These are phyloP conservation scores for Drosophila putrida DNA, from an alignment of 2,888 invertebrate species.

Conservation along the genomic window DNA sequence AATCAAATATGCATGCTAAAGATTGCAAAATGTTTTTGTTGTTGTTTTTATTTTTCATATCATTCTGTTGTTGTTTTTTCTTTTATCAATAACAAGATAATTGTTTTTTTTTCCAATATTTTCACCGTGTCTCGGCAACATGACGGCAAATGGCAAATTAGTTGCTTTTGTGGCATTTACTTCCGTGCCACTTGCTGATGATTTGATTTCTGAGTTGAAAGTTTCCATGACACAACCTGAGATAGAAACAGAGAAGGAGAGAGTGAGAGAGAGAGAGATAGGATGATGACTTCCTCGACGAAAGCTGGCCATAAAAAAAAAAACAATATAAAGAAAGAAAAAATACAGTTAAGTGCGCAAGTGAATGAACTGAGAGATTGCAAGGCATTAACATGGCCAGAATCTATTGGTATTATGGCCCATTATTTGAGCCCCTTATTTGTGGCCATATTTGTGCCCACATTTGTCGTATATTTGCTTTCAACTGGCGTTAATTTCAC, in stretches of 20 bases:
- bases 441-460: too few relatives aligned
- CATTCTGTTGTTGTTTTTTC: constrained; percentile 3
- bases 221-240: constrained; percentile 55
- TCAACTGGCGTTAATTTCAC: constrained; percentile 4
- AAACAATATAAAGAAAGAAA: constrained; percentile 11
- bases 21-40: constrained; percentile 12
- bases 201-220: constrained; percentile 61
- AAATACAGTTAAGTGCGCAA: constrained; percentile 31
- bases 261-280: constrained; percentile 21
- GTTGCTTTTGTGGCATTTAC: constrained; percentile 40
- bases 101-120: constrained; percentile 58
- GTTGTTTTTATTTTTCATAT: neutral
- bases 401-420: constrained; percentile 14
- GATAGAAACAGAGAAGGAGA: constrained; percentile 12
- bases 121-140: constrained; percentile 43
- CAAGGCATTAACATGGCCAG: constrained; percentile 3
- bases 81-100: constrained; percentile 69
- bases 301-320: constrained; percentile 28
- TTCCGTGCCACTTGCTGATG: constrained; percentile 55
- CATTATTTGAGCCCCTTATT: constrained; percentile 8
- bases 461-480: constrained; percentile 7
- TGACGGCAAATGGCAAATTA: constrained; percentile 65
- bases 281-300: constrained; percentile 51
- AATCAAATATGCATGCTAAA: constrained; percentile 33
- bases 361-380: constrained; percentile 41